Percentiles rank a stretch among this genome's conserved stretches.
These are phyloP conservation scores for Gymnothorax javanicus DNA, from an alignment of 2,797 vertebrate species.

Conservation along the genomic window DNA sequence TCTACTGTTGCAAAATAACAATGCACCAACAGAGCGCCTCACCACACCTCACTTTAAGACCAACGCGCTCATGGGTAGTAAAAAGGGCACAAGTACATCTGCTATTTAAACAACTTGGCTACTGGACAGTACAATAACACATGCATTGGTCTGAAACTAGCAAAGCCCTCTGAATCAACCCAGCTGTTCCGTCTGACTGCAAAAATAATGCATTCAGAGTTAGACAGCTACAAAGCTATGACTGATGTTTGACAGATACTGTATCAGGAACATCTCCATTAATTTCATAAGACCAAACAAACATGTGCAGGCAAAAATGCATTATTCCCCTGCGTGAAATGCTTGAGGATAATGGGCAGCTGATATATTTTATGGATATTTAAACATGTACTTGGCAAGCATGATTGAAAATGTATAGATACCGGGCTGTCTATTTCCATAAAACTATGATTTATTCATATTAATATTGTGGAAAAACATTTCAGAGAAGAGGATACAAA, in stretches of 20 bases:
- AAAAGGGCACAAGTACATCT: no score
- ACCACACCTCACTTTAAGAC: no score
- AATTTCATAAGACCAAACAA: background rate
- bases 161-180: no score
- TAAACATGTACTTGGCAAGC: background rate
- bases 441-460: background rate
- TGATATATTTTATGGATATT: background rate
- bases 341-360: background rate
- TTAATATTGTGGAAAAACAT: background rate
- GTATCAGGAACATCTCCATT: background rate
- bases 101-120: no score
- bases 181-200: background rate
- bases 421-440: background rate
- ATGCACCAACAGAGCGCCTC: no score
- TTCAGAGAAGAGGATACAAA: background rate
- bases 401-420: slow-evolving; percentile 4
- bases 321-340: background rate
- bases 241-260: background rate
- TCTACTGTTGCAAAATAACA: no score
- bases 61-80: no score
- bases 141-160: no score
- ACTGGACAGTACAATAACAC: no score
- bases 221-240: background rate
- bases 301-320: background rate
- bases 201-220: background rate